phyloP scores from a whole-genome alignment of 23 tunicate species.

The Halocynthia aurantium region DNA sequence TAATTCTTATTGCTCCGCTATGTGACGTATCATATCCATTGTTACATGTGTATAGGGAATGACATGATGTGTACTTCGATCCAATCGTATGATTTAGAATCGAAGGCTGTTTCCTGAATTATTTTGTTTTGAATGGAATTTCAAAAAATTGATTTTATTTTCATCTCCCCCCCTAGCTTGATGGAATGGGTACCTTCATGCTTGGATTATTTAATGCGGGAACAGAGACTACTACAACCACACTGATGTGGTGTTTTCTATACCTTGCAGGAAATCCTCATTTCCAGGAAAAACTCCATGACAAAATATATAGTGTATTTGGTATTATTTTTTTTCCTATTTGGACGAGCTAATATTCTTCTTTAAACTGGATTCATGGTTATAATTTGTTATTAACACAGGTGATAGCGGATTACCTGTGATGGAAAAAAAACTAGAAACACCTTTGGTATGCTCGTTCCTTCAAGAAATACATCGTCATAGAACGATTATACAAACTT shows the following conservation, averaged over 20 bases:
- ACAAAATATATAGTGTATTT: background rate
- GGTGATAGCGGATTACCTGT: background rate
- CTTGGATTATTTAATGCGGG: background rate
- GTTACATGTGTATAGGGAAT: no score
- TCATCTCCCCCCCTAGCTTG: no score
- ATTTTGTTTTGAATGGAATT: no score
- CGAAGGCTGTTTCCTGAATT: no score
- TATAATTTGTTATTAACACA: background rate
- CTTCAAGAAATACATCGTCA: background rate
- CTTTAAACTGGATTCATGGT: background rate
- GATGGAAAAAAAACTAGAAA: background rate
- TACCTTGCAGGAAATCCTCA: background rate
- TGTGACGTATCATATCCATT: no score
- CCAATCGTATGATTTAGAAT: no score
- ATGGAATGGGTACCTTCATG: background rate
- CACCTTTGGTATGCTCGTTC: background rate
- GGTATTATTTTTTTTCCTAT: background rate
- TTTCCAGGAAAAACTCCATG: background rate
- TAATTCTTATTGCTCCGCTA: no score
- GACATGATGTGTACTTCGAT: no score
- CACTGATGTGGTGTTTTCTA: background rate
- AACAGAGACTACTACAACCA: background rate
- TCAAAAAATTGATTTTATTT: no score
- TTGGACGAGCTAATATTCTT: no score
- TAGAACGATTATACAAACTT: no score